Evolutionary conservation across 2,797 vertebrate species (phyloP), one percentile per base, ranked within the genome.

Genomic region (Arctocebus calabarensis): DNA sequence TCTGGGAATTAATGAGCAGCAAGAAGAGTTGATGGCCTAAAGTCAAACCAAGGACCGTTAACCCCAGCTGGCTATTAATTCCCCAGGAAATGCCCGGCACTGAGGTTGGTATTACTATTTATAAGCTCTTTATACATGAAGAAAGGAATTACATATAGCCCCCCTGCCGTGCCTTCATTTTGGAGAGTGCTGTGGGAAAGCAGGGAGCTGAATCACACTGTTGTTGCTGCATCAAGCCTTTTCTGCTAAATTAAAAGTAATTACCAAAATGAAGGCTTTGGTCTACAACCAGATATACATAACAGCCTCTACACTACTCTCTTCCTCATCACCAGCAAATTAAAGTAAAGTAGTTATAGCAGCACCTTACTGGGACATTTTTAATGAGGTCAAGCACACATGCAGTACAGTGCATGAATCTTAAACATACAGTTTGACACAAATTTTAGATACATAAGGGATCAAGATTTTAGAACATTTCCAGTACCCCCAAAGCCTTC

Each of bases 1-100:
- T 97, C 97, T 98, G 94, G 94, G 98, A 98, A 98, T 98, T 98
- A 98, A 98, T 98, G 97, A 97, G 97, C 97, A 96, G 95, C 96
- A 97, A 96, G 85, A 97, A 98, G 95, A 95, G 94, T 79, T 98
- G 98, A 98, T 97, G 97, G 97, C 90, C 96, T 97, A 97, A 74
- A 8, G 22, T 98, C 91, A 96, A 98, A 97, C 96, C 87, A 94
- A 98, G 97, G 96, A 90, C 96, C 81, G 93, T 98, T 98, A 98
- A 98, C 96, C 94, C 96, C 29, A 8, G 96, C 96, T 97, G 96
- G 97, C 97, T 98, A 97, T 98, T 97, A 98, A 98, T 98, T 98
- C 96, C 95, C 92, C 96, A 97, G 95, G 98, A 98, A 98, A 98
- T 97, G 94, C 96, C 96, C 90, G 73, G 91, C 84, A 93, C 77